A percentile compares a stretch with the other conserved stretches of the same genome.
Evolutionary conservation across 2,113 vertebrate species (phyloP).

Genomic region (Terrapene triunguis): DNA sequence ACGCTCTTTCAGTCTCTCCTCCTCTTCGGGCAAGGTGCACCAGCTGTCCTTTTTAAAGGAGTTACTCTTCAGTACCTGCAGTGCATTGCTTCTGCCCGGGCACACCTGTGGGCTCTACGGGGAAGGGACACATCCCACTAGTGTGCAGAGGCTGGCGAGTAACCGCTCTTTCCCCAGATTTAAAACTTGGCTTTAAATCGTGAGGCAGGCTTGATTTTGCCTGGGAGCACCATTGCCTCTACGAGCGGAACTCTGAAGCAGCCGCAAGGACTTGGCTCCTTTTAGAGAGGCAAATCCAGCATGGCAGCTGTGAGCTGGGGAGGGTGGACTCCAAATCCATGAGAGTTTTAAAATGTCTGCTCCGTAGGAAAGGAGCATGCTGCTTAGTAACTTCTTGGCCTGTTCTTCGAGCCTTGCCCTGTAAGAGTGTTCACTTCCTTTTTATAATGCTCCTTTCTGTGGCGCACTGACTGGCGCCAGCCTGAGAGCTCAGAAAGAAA

Average conservation of each 20-base stretch:
- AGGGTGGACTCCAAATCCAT: not conserved
- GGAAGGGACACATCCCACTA: not conserved
- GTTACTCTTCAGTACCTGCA: not conserved
- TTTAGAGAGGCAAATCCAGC: too few species aligned
- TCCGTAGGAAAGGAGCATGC: not conserved
- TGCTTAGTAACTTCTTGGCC: not conserved
- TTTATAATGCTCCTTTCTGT: not conserved
- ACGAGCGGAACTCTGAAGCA: not conserved
- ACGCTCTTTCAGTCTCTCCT: accelerated
- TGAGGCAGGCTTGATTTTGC: not conserved
- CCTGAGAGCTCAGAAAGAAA: accelerated
- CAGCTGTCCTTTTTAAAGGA: not conserved
- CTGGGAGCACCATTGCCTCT: not conserved
- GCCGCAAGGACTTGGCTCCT: not conserved
- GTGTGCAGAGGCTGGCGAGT: accelerated
- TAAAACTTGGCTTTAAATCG: accelerated
- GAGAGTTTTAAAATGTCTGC: not conserved
- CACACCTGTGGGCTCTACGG: not conserved
- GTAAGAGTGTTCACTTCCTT: not conserved
- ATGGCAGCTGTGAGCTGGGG: not conserved
- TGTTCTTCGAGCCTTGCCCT: not conserved
- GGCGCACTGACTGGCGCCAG: accelerated
- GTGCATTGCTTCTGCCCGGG: too few species aligned
- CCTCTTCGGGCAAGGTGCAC: too few species aligned
- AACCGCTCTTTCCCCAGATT: not conserved